Evolutionary conservation across 1,140 invertebrate genomes (phyloP), one percentile per base, ranked within the genome.

Genomic region (Trissolcus basalis): DNA sequence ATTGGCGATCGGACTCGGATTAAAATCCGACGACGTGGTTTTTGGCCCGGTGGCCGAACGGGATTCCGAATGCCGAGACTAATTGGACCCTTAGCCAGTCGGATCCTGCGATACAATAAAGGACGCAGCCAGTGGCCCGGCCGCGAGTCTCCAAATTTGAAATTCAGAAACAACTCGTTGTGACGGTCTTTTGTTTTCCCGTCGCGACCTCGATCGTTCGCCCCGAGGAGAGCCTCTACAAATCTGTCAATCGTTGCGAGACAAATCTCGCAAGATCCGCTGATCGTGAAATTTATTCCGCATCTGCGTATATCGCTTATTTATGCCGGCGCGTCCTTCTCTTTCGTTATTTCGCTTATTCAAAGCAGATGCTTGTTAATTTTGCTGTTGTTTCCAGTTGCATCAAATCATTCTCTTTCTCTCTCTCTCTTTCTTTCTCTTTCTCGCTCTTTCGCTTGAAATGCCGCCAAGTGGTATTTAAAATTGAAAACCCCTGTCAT

Each of bases 161-260:
- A 87, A 86, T 87, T 87, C 86, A 86, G 82, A 86, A 69, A 79
- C 78, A 12, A 47, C n/a, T 33, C 78, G 69, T 71, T n/a, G 74
- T 53, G 69, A 77, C 65, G 72, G 75, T 77, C 83, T 85, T 86
- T 86, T 86, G 85, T 86, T 78, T 84, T 74, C 80, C 72, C 78
- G 56, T 53, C 69, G 61, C 32, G 15, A 27, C 19, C 45, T 48
- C 16, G 45, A 41, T 56, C 19, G 45, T 45, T 56, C 19, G 54
- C 41, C 41, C 41, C 36, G 33, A n/a, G n/a, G n/a, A n/a, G 16
- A 27, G 2, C n/a, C 54, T 39, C 84, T 83, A 87, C 86, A 86
- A 88, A 87, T 87, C 86, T 84, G 84, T 88, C 86, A 86, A 87
- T 88, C 86, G 82, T 83, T 81, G 74, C 82, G 78, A 67, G 85